Base-by-base conservation (phyloP, 2,888 invertebrate species). In the Mesochorus sp. region DNA sequence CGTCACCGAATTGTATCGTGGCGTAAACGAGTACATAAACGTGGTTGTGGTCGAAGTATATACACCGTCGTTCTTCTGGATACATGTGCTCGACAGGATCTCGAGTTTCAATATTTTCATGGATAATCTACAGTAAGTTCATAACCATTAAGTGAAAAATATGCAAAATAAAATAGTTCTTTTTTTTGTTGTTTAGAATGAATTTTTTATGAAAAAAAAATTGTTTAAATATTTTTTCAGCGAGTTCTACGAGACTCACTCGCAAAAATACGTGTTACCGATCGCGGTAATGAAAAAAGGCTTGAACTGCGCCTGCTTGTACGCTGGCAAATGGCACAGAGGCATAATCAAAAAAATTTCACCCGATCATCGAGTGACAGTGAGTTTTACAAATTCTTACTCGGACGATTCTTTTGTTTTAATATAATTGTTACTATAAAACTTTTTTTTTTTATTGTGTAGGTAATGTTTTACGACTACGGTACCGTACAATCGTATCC, bases 401-500 rank as follows among this genome's bases (percentile, higher is more conserved):
- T 49, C 44, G 14, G 39, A 24, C 24, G 53, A 44, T 21, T 34
- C 24, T 34, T 49, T 37, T 10, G 1, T 8, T 24, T 59, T 24
- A 14, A 62, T 4, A n/a, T 51, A 6, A 1, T 42, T 66, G 37
- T 39, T 28, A 42, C 26, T 8, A 26, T 5, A 55, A 12, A 12
- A 42, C 57, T 68, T 59, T 75, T 71, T 64, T 14, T 47, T 72
- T 74, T 59, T n/a, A n/a, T n/a, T n/a, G n/a, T n/a, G 14, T 53
- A 91, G 91, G 76, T 91, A 28, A 55, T 88, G 21, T 91, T 90
- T 71, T 90, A 90, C 55, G 91, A 91, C 73, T 91, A 85, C 51
- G 91, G 91, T 0, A 91, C 91, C 8, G 51, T 89, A 0, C 84
- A 87, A 68, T 83, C 85, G 0, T 87, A 88, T 68, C 37, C 80